These are phyloP conservation scores for Venturia canescens DNA, from an alignment of 1,140 invertebrate genomes.

Conservation along the genomic window DNA sequence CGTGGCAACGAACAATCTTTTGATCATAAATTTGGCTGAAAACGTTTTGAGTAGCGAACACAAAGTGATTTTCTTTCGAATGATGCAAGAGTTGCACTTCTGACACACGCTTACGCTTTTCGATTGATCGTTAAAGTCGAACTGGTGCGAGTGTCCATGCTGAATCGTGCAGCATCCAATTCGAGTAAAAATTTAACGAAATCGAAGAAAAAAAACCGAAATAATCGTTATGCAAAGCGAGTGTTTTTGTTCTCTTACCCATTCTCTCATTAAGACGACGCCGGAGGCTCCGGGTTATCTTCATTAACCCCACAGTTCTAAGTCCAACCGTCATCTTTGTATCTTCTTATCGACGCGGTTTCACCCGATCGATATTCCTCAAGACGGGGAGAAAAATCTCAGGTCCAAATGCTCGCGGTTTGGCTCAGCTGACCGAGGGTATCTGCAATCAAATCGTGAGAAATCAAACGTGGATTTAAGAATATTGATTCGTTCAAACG, in stretches of 20 bases:
- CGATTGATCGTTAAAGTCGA: too few species aligned
- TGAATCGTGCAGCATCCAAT: background rate
- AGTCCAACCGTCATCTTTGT: conserved; percentile 54
- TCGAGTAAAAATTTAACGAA: background rate
- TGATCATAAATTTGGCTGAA: background rate
- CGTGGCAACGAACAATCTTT: background rate
- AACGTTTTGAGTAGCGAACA: too few species aligned
- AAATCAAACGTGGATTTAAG: background rate
- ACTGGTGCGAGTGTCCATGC: too few species aligned
- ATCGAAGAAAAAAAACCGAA: conserved; percentile 7
- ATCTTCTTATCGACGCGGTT: conserved; percentile 12
- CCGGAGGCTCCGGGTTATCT: conserved; percentile 57
- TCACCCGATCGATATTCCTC: conserved; percentile 8
- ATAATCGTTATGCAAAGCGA: background rate
- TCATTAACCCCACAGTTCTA: conserved; percentile 56
- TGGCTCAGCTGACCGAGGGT: conserved; percentile 25
- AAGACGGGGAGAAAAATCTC: background rate
- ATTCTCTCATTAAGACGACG: conserved; percentile 58
- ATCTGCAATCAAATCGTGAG: conserved; percentile 6
- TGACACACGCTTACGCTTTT: too few species aligned
- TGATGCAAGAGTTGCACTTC: too few species aligned
- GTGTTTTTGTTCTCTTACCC: conserved; percentile 55
- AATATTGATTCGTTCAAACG: too few species aligned
- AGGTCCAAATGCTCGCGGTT: background rate
- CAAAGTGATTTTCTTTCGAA: too few species aligned